A percentile compares a stretch with the other conserved stretches of the same genome.
These are phyloP conservation scores for Nebria ingens DNA, from an alignment of 1,140 invertebrate genomes.

Conservation along the genomic window DNA sequence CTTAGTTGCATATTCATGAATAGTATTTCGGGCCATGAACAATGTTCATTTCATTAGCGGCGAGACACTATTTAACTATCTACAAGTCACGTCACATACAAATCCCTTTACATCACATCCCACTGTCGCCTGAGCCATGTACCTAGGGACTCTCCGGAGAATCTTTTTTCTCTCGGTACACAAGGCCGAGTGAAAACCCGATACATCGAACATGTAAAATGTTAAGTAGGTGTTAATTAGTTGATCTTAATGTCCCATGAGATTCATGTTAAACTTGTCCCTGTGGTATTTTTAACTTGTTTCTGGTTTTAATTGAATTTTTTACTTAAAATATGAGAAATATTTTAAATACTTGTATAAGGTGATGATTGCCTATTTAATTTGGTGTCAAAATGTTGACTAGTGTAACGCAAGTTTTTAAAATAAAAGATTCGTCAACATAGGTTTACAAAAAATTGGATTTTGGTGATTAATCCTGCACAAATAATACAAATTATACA, in stretches of 20 bases:
- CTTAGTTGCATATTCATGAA: slow-evolving; percentile 8
- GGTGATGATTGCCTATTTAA: no score
- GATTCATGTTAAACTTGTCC: neutral
- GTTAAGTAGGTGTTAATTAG: slow-evolving; percentile 7
- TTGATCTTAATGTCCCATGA: neutral
- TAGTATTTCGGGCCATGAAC: no score
- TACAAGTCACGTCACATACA: neutral
- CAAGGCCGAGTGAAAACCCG: neutral
- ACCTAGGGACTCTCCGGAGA: no score
- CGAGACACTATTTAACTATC: slow-evolving; percentile 4
- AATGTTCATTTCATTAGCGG: slow-evolving; percentile 3
- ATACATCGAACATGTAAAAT: neutral
- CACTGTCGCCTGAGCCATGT: no score
- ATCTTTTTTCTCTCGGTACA: neutral
- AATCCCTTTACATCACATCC: neutral
- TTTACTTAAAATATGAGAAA: no score
- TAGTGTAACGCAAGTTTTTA: no score
- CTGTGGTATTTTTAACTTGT: neutral
- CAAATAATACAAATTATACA: no score
- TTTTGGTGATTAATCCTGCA: no score
- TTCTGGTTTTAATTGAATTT: neutral
- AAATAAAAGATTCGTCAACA: no score
- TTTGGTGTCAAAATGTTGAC: no score
- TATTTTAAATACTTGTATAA: no score
- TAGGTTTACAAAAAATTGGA: no score